phyloP scores from a whole-genome alignment of 2,888 invertebrate genomes.

The Leptinotarsa peninsularis region DNA sequence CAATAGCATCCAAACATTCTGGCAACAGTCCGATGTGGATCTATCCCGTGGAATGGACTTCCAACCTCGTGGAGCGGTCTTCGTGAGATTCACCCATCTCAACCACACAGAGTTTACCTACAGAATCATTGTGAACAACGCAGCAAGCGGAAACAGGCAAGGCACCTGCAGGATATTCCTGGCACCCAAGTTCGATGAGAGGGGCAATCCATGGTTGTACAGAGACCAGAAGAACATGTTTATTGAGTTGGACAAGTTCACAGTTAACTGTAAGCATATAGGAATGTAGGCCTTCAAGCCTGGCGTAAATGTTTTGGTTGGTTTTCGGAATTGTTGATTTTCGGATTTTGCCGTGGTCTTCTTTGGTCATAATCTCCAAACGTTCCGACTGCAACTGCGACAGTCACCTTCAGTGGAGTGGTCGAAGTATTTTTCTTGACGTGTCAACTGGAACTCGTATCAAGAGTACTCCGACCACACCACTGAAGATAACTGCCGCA shows the following conservation, averaged over 20 bases:
- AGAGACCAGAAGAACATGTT: constrained; percentile 75
- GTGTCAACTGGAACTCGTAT: too few relatives aligned
- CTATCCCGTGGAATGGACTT: constrained; percentile 86
- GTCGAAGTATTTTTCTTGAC: too few relatives aligned
- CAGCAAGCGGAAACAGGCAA: constrained; percentile 63
- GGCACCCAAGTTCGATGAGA: constrained; percentile 76
- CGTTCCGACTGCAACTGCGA: too few relatives aligned
- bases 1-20: constrained; percentile 77
- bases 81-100: constrained; percentile 75
- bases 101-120: constrained; percentile 81
- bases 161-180: constrained; percentile 80
- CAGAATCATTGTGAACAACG: constrained; percentile 63
- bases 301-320: too few relatives aligned
- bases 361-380: too few relatives aligned
- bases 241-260: constrained; percentile 82
- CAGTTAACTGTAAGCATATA: constrained; percentile 70
- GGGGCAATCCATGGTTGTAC: constrained; percentile 73
- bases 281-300: too few relatives aligned
- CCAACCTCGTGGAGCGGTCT: constrained; percentile 79
- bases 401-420: too few relatives aligned
- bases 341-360: too few relatives aligned
- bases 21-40: constrained; percentile 85
- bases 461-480: too few relatives aligned
- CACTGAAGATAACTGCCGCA: too few relatives aligned
- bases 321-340: too few relatives aligned